These are phyloP conservation scores for Rotaria sp. DNA, from an alignment of 2,888 invertebrate genomes.

Conservation along the genomic window DNA sequence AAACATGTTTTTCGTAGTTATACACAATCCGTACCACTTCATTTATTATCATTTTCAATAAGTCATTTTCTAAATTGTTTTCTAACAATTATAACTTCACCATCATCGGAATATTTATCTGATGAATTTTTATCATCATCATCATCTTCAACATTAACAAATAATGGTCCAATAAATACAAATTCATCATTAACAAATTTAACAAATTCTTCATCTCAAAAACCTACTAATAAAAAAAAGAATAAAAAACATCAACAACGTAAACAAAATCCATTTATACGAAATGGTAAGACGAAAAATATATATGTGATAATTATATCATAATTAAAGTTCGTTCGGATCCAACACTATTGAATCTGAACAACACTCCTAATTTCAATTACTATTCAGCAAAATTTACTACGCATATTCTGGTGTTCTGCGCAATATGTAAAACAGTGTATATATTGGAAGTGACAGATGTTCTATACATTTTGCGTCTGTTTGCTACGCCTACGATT, in stretches of 20 bases:
- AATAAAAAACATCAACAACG: conserved; percentile 60
- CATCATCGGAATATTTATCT: not conserved
- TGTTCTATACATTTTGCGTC: no score
- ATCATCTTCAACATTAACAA: conserved; percentile 60
- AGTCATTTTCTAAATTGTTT: conserved; percentile 94
- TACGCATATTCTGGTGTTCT: no score
- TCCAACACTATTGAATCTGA: no score
- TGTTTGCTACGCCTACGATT: no score
- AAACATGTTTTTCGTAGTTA: conserved; percentile 87
- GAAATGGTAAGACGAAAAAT: not conserved
- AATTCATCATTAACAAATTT: not conserved
- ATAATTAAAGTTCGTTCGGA: no score
- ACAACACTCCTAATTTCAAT: no score
- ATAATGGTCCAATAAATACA: conserved; percentile 48
- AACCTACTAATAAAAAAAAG: conserved; percentile 60
- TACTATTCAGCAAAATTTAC: no score
- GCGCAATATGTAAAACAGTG: no score
- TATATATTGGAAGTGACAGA: no score
- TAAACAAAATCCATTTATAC: conserved; percentile 51
- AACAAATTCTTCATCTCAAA: conserved; percentile 55
- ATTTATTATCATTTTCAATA: conserved; percentile 79
- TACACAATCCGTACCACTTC: conserved; percentile 74
- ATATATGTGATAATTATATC: no score
- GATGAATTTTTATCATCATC: conserved; percentile 58
- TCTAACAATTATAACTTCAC: conserved; percentile 63